Base-by-base conservation (phyloP, 2,113 vertebrate genomes). In the Azemiops feae region DNA sequence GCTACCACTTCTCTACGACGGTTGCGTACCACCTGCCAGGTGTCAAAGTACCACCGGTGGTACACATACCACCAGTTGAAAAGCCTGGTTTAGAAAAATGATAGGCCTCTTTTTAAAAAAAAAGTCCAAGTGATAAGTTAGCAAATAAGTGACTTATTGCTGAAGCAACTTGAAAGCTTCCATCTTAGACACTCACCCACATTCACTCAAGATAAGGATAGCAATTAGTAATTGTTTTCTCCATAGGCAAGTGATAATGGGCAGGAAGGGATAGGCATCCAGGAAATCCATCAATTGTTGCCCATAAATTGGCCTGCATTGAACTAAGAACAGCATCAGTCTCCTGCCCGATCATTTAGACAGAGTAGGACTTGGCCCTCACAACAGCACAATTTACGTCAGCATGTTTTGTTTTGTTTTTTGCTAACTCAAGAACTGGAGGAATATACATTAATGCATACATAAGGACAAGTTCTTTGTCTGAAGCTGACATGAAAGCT, bases 401-500 rank as follows among this genome's bases (percentile, higher is more conserved):
- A 69, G 30, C 30, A n/a, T 27, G 8, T 64, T 50, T 50, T 50
- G 47, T 47, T 7, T 81, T n/a, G n/a, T n/a, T 22, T 74, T 74
- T 81, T 39, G 16, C 16, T 81, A 39, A 81, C 30, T 39, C 69
- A 20, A 39, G 69, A 34, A 74, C 14, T 6, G 64, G 16, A 39
- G 69, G 14, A 39, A 81, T 81, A 34, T 18, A 74, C 16, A 74
- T 74, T 6, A 74, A 81, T 81, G 34, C 69, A 22, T 81, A 81
- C 6, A 81, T 22, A 39, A 39, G 69, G 34, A 22, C 0, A 6
- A 39, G 18, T 39, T 39, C n/a, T 81, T 58, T 55, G 81, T 54
- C 45, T 20, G n/a, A 50, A 5, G 0, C 9, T 58, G 9, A 5
- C 27, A 3, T 18, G 0, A 1, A 53, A 50, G 69, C 52, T 74